Conservation (phyloP, 2,797 vertebrate species). For the Xenopus petersii region DNA sequence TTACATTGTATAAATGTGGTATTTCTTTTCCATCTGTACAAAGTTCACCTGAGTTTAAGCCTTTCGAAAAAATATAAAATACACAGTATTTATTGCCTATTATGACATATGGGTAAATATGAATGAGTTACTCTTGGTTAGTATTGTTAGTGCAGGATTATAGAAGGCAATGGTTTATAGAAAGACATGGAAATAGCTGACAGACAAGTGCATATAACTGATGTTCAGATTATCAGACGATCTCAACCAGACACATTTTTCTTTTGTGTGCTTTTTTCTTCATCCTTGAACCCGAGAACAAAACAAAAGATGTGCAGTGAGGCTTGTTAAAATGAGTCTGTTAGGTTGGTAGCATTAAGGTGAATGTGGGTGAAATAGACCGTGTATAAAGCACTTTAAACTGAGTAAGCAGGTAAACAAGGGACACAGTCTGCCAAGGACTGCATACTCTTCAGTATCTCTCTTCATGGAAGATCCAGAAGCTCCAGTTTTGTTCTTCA, state of each 20-base stretch:
- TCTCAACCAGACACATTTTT: constrained; percentile 38
- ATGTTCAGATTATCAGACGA: constrained; percentile 37
- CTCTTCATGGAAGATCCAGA: background rate
- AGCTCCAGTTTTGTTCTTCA: background rate
- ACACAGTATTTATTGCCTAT: background rate
- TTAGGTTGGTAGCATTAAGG: background rate
- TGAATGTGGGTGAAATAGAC: background rate
- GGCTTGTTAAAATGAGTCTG: constrained; percentile 16
- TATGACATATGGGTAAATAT: constrained; percentile 2
- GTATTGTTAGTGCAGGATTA: constrained; percentile 36
- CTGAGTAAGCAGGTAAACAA: too few relatives aligned
- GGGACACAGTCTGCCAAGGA: too few relatives aligned
- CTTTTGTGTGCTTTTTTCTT: constrained; percentile 43
- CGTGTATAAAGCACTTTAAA: too few relatives aligned
- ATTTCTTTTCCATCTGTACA: too few relatives aligned
- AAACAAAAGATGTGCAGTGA: constrained; percentile 44
- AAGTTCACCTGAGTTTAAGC: too few relatives aligned
- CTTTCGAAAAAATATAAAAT: background rate
- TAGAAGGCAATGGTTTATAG: constrained; percentile 25
- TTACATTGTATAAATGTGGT: too few relatives aligned
- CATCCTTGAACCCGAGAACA: constrained; percentile 44
- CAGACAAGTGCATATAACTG: constrained; percentile 16
- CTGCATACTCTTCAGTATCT: background rate
- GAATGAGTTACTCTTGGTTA: constrained; percentile 32
- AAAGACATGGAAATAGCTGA: background rate